Percentiles rank a stretch among this genome's conserved stretches.
Conservation (phyloP, 2,888 invertebrate species). For the Ophion ellenae region DNA sequence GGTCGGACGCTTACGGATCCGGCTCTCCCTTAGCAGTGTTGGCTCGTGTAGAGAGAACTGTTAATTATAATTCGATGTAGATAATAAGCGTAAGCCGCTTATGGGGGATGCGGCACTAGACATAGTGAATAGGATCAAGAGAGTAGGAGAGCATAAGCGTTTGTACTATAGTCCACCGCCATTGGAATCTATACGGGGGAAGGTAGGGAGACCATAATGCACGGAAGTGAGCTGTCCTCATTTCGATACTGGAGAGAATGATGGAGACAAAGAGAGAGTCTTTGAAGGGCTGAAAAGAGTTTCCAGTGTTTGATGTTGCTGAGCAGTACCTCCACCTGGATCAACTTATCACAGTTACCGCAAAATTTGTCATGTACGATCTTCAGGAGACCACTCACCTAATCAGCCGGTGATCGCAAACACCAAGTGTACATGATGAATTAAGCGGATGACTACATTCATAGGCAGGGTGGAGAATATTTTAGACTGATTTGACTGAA, state of each 20-base stretch:
- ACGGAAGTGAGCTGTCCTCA: constrained; percentile 41
- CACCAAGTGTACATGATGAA: constrained; percentile 15
- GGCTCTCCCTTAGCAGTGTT: constrained; percentile 46
- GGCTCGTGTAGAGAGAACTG: constrained; percentile 64
- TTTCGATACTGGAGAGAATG: constrained; percentile 11
- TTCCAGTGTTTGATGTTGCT: constrained; percentile 5
- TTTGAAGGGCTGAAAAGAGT: constrained; percentile 70
- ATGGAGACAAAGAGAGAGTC: constrained; percentile 21
- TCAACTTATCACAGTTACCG: constrained; percentile 35
- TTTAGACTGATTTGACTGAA: constrained; percentile 17
- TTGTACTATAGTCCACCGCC: constrained; percentile 43
- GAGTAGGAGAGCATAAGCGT: constrained; percentile 43
- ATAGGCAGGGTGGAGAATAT: neutral
- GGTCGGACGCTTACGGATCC: constrained; percentile 45
- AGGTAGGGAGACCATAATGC: constrained; percentile 37
- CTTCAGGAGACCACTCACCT: neutral
- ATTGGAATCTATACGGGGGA: constrained; percentile 39
- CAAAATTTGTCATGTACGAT: constrained; percentile 14
- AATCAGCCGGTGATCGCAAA: constrained; percentile 4
- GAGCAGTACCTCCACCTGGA: neutral
- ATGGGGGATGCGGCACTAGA: constrained; percentile 70
- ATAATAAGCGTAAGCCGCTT: constrained; percentile 80
- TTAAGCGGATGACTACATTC: neutral
- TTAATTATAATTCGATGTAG: constrained; percentile 79
- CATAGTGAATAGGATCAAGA: constrained; percentile 35